Evolutionary conservation across 2,797 vertebrate genomes (phyloP), one percentile per base, ranked within the genome.

Genomic region (Crocodylus rhombifer): DNA sequence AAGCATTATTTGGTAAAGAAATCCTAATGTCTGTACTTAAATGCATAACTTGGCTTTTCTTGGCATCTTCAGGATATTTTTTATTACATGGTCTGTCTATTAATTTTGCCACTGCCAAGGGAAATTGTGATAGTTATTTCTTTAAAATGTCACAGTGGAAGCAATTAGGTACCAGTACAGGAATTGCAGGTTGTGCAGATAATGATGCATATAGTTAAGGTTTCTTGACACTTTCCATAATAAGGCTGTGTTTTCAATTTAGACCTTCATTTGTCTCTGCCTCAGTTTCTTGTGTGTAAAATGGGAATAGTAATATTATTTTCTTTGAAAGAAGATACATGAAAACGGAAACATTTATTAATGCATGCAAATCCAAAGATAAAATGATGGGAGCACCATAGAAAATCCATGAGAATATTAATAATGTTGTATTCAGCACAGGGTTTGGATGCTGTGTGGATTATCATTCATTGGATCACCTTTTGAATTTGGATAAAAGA

Each of bases 221-320:
- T 92, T 96, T 56, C 71, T 82, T 90, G 88, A 67, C 36, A 7
- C 92, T 87, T 93, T 55, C n/a, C 76, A 0, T 61, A 79, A 92
- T 95, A 42, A 42, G 42, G 42, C 42, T 42, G 42, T 42, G 42
- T 42, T 42, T 42, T 42, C 74, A 83, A 77, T 95, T 95, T 92
- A 95, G 87, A 80, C 95, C 85, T 92, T 95, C 95, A 96, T 92
- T 96, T 92, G 88, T 97, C 81, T 93, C 80, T 84, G 80, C 87
- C 94, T 92, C 81, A 91, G 90, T 86, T 62, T 87, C 75, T 82
- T 95, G 90, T 3, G 42, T 86, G 87, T 83, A 91, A 57, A 89
- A 92, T 89, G 83, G 63, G 91, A 92, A 89, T 90, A 79, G n/a
- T 26, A 25, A 51, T 42, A 73, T 36, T 4, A 14, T 23, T 42